Base-by-base conservation (phyloP, 1,140 invertebrate species). In the Leptopilina clavipes region DNA sequence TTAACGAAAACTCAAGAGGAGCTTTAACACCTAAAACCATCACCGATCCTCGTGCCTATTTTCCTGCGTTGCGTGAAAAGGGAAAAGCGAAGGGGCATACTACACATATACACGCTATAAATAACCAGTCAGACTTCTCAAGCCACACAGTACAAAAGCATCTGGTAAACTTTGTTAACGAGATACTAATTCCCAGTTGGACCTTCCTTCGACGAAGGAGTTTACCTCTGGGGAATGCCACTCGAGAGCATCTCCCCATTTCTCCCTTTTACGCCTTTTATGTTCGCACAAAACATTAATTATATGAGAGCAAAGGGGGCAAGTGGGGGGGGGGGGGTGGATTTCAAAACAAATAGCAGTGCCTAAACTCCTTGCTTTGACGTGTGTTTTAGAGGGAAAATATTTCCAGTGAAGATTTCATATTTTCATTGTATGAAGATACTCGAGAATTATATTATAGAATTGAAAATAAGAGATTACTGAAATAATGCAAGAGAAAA, bases 171-270 rank as follows among this genome's bases (percentile, higher is more conserved):
- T 88, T 88, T 78, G 84, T 88, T 89, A 89, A 89, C 87, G 86
- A 89, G 85, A 85, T 85, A 87, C 87, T 89, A 88, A 89, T 89
- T 88, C 86, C 85, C 86, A 82, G 84, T 87, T 85, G 83, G 82
- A 83, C 81, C 79, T 80, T 82, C 70, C 79, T 81, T 79, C 80
- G 73, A 76, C 81, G 71, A 71, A 74, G 65, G 72, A 84, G 82
- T 82, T 83, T 80, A 82, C 78, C 79, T 78, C 76, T 65, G 11
- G 25, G 59, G 59, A 65, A 65, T 65, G 59, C 14, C 25, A 31
- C 19, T 25, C 19, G 19, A 25, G n/a, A 31, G 25, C 25, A 5
- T n/a, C 17, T 19, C 17, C 17, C 59, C n/a, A n/a, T n/a, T n/a
- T 59, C 19, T 12, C 22, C 19, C 56, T 19, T 37, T 65, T 31